Evolutionary conservation across 2,113 vertebrate species (phyloP).

Genomic region (Gallinago paraguaiae): DNA sequence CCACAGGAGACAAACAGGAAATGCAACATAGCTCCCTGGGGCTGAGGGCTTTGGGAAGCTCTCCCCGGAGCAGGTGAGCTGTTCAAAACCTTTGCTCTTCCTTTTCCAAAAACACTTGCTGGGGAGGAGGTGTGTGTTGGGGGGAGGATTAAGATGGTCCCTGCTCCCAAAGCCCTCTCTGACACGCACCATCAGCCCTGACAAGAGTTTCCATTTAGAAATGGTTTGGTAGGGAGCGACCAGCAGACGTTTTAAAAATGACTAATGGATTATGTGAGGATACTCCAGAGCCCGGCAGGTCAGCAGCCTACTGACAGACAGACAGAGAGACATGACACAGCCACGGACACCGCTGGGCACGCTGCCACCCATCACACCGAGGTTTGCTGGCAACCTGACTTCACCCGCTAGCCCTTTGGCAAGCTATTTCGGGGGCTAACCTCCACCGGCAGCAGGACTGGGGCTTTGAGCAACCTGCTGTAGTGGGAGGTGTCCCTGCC

Average conservation of each 20-base stretch:
- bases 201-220: not conserved
- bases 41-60: not conserved
- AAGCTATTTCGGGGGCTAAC: not conserved
- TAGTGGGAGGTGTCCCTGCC: no score
- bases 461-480: no score
- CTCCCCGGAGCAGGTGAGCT: not conserved
- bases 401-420: accelerated
- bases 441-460: not conserved
- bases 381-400: no score
- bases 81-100: not conserved
- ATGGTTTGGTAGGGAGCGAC: not conserved
- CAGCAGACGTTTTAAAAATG: not conserved
- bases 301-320: not conserved
- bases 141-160: not conserved
- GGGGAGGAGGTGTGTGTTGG: no score
- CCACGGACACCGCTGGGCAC: not conserved
- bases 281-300: not conserved
- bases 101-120: not conserved
- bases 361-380: not conserved
- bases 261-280: not conserved
- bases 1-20: not conserved
- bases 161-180: not conserved
- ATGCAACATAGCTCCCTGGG: not conserved
- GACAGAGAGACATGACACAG: not conserved
- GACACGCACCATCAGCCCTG: not conserved